Conservation (phyloP, 2,113 vertebrate genomes). For the Asarcornis scutulata region DNA sequence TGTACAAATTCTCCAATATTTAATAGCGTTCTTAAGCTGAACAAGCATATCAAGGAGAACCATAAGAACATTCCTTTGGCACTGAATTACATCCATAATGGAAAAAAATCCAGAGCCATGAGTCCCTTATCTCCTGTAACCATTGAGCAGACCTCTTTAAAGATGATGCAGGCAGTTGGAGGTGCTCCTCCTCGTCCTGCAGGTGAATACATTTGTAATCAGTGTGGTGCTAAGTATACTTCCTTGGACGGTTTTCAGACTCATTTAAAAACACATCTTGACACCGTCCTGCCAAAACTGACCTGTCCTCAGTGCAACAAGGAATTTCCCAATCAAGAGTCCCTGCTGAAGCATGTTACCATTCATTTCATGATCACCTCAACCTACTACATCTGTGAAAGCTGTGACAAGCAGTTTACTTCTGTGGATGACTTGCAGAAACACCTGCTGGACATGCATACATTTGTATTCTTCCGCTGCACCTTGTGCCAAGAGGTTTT, state of each 20-base stretch:
- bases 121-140: conserved; percentile 94
- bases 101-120: conserved; percentile 92
- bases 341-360: conserved; percentile 95
- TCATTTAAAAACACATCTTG: conserved; percentile 96
- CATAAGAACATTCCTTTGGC: conserved; percentile 99
- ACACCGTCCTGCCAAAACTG: conserved; percentile 90
- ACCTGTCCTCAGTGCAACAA: conserved; percentile 99
- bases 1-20: conserved; percentile 98
- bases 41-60: conserved; percentile 98
- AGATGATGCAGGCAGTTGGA: conserved; percentile 87
- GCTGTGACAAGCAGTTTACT: conserved; percentile 98
- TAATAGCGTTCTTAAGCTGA: conserved; percentile 94
- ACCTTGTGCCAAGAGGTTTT: conserved; percentile 98
- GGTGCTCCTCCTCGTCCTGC: conserved; percentile 84
- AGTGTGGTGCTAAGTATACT: conserved; percentile 94
- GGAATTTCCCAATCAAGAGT: conserved; percentile 97
- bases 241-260: conserved; percentile 96
- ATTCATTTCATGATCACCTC: conserved; percentile 98
- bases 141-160: conserved; percentile 88
- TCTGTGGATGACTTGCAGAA: conserved; percentile 98
- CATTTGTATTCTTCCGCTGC: conserved; percentile 97
- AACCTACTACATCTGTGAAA: conserved; percentile 98
- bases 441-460: conserved; percentile 98
- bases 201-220: conserved; percentile 95
- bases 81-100: conserved; percentile 95